Conservation (phyloP, 2,113 vertebrate species). For the Mormoops blainvillei region DNA sequence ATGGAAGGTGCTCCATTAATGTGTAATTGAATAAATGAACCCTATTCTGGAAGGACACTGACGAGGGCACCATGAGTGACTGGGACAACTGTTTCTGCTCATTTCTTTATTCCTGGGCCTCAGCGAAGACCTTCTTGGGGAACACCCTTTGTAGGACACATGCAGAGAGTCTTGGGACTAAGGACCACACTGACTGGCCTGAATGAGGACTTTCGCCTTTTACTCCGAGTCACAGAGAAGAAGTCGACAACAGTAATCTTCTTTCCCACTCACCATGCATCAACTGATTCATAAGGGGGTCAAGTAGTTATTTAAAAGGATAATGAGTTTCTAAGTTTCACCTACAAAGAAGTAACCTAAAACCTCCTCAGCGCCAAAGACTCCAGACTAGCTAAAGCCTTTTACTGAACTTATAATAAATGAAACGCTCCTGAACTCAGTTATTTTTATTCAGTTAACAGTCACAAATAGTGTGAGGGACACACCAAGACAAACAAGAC, state of each 20-base stretch:
- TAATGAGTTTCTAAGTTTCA: conserved; percentile 3
- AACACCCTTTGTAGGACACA: not conserved
- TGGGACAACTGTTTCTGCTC: not conserved
- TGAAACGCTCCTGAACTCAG: not conserved
- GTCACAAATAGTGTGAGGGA: not conserved
- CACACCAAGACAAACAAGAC: not conserved
- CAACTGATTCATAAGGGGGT: not conserved
- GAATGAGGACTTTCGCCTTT: not conserved
- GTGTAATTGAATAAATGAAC: not conserved
- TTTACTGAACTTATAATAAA: not conserved
- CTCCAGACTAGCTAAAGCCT: not conserved
- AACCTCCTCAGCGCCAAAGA: not conserved
- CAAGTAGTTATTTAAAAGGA: conserved; percentile 1
- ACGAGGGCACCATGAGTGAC: not conserved
- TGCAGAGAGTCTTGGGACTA: not conserved
- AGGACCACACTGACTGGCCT: not conserved
- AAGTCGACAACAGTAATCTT: not conserved
- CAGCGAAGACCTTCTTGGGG: not conserved
- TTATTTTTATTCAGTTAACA: not conserved
- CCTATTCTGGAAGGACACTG: not conserved
- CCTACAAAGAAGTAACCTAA: conserved; percentile 18
- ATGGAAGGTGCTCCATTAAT: not conserved
- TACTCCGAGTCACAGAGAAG: not conserved
- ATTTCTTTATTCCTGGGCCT: not conserved
- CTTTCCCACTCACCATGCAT: not conserved